Percentiles rank a stretch among this genome's conserved stretches.
Conservation (phyloP, 2,797 vertebrate species). For the Pangasius krempfi region DNA sequence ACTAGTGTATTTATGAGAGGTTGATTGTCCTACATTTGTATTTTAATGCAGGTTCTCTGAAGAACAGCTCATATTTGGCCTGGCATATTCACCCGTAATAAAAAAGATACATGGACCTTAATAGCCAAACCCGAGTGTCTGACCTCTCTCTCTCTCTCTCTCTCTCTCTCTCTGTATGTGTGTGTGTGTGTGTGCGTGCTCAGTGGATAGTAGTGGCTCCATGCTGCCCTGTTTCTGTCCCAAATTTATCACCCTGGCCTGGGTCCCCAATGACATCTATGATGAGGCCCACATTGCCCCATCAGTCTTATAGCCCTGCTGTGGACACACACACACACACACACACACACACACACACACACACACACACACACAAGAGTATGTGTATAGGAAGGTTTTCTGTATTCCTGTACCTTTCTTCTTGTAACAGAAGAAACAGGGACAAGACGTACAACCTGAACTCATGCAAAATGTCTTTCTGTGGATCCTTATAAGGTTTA, state of each 20-base stretch:
- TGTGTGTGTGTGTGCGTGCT: conserved; percentile 11
- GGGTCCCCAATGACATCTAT: conserved; percentile 48
- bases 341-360: background rate
- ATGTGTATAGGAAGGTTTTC: conserved; percentile 10
- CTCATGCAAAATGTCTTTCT: background rate
- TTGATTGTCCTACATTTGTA: conserved; percentile 11
- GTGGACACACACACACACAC: conserved; percentile 11
- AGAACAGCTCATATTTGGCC: conserved; percentile 28
- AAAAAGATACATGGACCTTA: conserved; percentile 45
- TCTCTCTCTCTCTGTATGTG: conserved; percentile 36
- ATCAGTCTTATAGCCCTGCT: conserved; percentile 50
- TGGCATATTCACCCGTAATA: conserved; percentile 35
- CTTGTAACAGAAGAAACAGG: background rate
- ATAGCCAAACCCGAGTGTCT: conserved; percentile 41
- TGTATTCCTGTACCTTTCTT: background rate
- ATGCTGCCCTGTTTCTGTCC: conserved; percentile 42
- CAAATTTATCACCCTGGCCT: conserved; percentile 57
- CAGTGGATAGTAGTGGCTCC: conserved; percentile 7
- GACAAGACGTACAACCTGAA: background rate
- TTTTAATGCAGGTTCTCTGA: conserved; percentile 40
- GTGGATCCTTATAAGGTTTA: background rate
- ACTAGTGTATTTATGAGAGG: conserved; percentile 23
- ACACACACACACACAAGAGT: background rate
- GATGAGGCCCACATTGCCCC: conserved; percentile 50
- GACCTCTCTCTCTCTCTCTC: conserved; percentile 48